Percentiles rank a stretch among this genome's conserved stretches.
These are phyloP conservation scores for Argyresthia goedartella DNA, from an alignment of 2,888 invertebrate genomes.

Conservation along the genomic window DNA sequence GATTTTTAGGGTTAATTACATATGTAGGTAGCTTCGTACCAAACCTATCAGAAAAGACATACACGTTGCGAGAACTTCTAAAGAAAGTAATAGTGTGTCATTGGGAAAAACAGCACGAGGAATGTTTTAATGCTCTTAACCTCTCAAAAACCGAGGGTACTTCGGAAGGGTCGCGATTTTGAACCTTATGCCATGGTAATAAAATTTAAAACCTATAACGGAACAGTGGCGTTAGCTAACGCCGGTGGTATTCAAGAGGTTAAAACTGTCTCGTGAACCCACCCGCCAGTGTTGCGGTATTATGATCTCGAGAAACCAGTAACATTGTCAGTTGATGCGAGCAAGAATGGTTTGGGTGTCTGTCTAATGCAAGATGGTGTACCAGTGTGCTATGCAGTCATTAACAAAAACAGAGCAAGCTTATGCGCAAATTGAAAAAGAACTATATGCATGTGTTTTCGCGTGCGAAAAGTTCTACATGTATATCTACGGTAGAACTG, in stretches of 20 bases:
- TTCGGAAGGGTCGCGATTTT: too few relatives aligned
- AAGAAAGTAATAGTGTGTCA: constrained; percentile 1
- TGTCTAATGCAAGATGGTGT: constrained; percentile 3
- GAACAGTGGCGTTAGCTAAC: too few relatives aligned
- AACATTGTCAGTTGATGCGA: too few relatives aligned
- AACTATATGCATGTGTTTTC: constrained; percentile 14
- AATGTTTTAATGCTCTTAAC: too few relatives aligned
- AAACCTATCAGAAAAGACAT: constrained; percentile 15
- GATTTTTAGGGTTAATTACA: too few relatives aligned
- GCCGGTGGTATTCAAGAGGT: too few relatives aligned
- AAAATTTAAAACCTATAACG: too few relatives aligned
- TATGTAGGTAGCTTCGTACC: constrained; percentile 15
- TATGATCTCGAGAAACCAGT: background rate
- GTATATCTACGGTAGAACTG: too few relatives aligned
- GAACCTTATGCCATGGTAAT: too few relatives aligned
- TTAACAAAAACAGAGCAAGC: background rate
- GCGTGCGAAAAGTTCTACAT: constrained; percentile 14
- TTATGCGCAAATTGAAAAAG: constrained; percentile 9
- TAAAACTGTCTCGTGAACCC: constrained; percentile 3
- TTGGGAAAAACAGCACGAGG: background rate
- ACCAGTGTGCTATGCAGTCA: constrained; percentile 3
- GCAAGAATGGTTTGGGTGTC: constrained; percentile 3
- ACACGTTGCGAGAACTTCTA: constrained; percentile 12
- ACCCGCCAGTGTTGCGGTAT: constrained; percentile 1
- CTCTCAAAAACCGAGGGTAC: too few relatives aligned